Conservation (phyloP, 2,888 invertebrate species). For the Apodemia zela region DNA sequence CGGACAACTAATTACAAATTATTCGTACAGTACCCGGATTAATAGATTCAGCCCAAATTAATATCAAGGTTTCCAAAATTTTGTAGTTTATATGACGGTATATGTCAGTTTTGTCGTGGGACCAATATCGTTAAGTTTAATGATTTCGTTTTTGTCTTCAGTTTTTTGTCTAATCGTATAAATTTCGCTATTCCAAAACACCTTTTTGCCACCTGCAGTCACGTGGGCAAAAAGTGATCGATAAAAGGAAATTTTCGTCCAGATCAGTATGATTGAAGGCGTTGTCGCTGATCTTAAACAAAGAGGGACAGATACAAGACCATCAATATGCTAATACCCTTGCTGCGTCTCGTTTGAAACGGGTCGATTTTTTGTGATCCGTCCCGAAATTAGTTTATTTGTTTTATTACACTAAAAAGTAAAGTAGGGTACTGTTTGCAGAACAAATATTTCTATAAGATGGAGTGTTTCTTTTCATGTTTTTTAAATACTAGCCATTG, state of each 20-base stretch:
- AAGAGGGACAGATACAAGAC: constrained; percentile 68
- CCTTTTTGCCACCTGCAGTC: constrained; percentile 28
- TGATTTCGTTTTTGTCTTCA: neutral
- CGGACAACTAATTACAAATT: too few species aligned
- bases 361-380: constrained; percentile 52
- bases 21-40: too few species aligned
- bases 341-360: constrained; percentile 53
- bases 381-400: constrained; percentile 73
- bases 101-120: too few species aligned
- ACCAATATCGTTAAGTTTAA: too few species aligned
- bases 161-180: constrained; percentile 2
- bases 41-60: too few species aligned
- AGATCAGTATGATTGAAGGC: constrained; percentile 73
- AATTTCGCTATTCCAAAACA: constrained; percentile 15
- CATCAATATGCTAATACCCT: constrained; percentile 76
- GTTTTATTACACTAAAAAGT: constrained; percentile 54
- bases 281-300: constrained; percentile 78
- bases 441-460: constrained; percentile 6
- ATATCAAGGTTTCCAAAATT: too few species aligned
- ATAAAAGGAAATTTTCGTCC: constrained; percentile 64
- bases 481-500: neutral
- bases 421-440: constrained; percentile 14
- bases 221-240: constrained; percentile 55
- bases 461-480: constrained; percentile 1
- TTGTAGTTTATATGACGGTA: too few species aligned